Conservation (phyloP, 2,797 vertebrate species). For the Ambastaia sidthimunki region DNA sequence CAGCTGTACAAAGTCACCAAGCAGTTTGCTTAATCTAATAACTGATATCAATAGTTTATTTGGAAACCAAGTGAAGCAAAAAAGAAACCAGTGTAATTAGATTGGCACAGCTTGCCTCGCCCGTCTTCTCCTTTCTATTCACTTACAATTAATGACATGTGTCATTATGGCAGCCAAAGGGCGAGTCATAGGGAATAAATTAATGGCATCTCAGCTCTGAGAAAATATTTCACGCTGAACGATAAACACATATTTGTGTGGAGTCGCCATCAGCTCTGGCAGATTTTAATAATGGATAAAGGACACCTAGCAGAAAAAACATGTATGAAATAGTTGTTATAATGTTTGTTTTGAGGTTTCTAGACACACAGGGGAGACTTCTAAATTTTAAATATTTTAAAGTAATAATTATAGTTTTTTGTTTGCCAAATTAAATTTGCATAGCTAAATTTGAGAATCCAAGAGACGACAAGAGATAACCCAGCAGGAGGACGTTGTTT, state of each 20-base stretch:
- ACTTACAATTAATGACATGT: slow-evolving; percentile 77
- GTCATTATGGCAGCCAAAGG: slow-evolving; percentile 77
- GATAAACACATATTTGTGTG: slow-evolving; percentile 65
- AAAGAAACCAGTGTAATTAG: slow-evolving; percentile 77
- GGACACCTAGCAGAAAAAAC: slow-evolving; percentile 15
- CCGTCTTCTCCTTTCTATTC: slow-evolving; percentile 74
- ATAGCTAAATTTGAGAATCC: neutral
- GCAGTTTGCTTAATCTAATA: slow-evolving; percentile 77
- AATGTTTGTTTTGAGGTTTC: neutral
- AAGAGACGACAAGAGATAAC: neutral
- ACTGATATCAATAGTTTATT: slow-evolving; percentile 84
- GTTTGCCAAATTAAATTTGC: neutral
- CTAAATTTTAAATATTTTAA: neutral
- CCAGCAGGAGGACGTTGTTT: neutral
- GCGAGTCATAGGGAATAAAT: slow-evolving; percentile 72
- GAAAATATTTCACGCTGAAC: slow-evolving; percentile 68
- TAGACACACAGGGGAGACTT: neutral
- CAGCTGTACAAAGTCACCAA: slow-evolving; percentile 79
- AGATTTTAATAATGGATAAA: slow-evolving; percentile 72
- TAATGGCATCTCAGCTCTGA: slow-evolving; percentile 73
- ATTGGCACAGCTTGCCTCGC: slow-evolving; percentile 74
- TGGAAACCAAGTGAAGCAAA: slow-evolving; percentile 77
- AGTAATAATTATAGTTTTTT: neutral
- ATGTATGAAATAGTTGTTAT: neutral
- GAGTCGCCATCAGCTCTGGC: slow-evolving; percentile 68